Evolutionary conservation across 2,113 vertebrate species (phyloP).

Genomic region (Nymphicus hollandicus): DNA sequence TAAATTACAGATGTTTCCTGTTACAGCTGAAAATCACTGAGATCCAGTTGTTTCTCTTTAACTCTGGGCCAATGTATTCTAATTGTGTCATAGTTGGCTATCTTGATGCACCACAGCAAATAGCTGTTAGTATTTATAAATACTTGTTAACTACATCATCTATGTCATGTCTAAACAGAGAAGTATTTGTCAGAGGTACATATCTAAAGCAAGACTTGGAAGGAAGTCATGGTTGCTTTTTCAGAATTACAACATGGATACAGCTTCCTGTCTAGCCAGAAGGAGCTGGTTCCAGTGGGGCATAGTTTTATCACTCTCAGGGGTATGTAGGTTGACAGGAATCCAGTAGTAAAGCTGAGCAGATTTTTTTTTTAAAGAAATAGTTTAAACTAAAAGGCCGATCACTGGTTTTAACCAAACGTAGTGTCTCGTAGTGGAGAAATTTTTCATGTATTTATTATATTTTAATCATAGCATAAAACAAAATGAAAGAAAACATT

Average conservation of each 20-base stretch:
- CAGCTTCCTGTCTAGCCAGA: conserved; percentile 20
- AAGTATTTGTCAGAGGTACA: conserved; percentile 20
- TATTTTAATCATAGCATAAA: neutral
- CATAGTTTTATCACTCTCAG: neutral
- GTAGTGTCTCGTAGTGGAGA: neutral
- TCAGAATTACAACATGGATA: neutral
- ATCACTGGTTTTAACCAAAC: neutral
- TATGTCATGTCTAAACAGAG: neutral
- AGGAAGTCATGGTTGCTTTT: conserved; percentile 3
- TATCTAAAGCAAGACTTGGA: conserved; percentile 56
- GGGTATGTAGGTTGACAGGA: neutral
- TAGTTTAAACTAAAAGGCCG: neutral
- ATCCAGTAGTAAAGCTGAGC: neutral
- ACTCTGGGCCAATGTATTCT: neutral
- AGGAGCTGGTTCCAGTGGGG: neutral
- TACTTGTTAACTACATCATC: conserved; percentile 13
- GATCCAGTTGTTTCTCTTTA: conserved; percentile 24
- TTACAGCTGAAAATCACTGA: conserved; percentile 43
- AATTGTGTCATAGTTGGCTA: conserved; percentile 45
- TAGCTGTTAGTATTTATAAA: conserved; percentile 37
- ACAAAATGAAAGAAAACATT: neutral
- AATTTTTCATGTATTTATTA: neutral
- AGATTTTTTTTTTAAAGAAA: neutral
- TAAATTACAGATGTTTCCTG: conserved; percentile 62
- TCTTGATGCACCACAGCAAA: conserved; percentile 6